These are phyloP conservation scores for Trichomalopsis sarcophagae DNA, from an alignment of 1,140 invertebrate species.

Conservation along the genomic window DNA sequence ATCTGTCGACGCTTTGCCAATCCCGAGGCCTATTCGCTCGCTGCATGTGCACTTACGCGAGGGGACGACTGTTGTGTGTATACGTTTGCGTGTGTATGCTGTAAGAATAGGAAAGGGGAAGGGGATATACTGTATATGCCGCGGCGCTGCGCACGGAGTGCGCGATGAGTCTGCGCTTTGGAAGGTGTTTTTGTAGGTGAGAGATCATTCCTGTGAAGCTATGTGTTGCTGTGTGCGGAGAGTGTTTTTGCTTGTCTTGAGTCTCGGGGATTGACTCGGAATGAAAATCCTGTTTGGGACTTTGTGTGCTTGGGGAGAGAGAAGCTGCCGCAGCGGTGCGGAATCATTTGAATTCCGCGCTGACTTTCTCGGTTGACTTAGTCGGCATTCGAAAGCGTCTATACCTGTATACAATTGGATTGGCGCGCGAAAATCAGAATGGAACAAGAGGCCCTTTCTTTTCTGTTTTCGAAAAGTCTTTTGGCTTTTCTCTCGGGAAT, in stretches of 20 bases:
- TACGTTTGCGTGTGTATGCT: neutral
- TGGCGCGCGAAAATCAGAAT: too few species aligned
- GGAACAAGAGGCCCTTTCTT: too few species aligned
- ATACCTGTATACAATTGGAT: neutral
- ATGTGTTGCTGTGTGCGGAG: neutral
- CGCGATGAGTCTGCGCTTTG: slow-evolving; percentile 7
- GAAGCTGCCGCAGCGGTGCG: neutral
- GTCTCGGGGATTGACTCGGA: neutral
- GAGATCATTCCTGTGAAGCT: neutral
- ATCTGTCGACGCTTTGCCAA: slow-evolving; percentile 49
- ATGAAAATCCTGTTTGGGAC: neutral
- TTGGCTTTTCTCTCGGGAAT: too few species aligned
- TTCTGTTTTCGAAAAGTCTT: too few species aligned
- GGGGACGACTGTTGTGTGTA: too few species aligned
- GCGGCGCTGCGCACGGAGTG: neutral
- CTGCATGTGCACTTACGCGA: neutral
- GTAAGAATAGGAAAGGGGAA: neutral
- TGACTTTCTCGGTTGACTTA: neutral
- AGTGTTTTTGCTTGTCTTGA: neutral
- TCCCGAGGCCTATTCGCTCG: slow-evolving; percentile 8
- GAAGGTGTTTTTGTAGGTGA: neutral
- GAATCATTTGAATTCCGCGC: neutral
- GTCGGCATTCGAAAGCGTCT: neutral
- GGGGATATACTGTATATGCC: too few species aligned
- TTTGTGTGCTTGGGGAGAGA: neutral